Conservation (phyloP, 37 sponge, comb jelly and placozoan genomes). For the Beroe ovata region DNA sequence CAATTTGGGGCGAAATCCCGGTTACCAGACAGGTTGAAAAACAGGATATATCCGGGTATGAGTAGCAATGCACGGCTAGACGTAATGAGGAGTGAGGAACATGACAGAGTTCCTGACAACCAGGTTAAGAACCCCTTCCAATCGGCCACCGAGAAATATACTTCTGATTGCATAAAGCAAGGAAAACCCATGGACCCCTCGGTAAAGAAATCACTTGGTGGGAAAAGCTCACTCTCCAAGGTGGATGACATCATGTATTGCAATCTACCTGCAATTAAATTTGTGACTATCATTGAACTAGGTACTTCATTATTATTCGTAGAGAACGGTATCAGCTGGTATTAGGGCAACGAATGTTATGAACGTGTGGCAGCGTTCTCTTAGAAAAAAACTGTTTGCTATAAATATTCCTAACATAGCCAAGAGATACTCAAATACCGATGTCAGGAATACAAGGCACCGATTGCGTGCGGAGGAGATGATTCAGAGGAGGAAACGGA, state of each 20-base stretch:
- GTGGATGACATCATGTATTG: no score
- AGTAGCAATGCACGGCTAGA: neutral
- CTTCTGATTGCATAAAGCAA: conserved; percentile 29
- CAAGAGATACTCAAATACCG: no score
- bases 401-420: no score
- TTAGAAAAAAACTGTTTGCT: no score
- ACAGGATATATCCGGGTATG: conserved; percentile 17
- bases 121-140: neutral
- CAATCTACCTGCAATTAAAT: no score
- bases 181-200: conserved; percentile 14
- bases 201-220: conserved; percentile 27
- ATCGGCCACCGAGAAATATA: conserved; percentile 18
- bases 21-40: conserved; percentile 37
- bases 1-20: neutral
- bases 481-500: conserved; percentile 15
- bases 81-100: neutral
- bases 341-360: no score
- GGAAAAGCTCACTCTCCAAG: conserved; percentile 7
- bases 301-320: no score
- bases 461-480: neutral
- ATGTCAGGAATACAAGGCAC: conserved; percentile 48
- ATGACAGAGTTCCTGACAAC: neutral
- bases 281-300: no score
- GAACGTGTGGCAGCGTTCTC: no score
- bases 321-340: no score